These are phyloP conservation scores for Eudyptes chrysolophus DNA, from an alignment of 2,113 vertebrate species.

Conservation along the genomic window DNA sequence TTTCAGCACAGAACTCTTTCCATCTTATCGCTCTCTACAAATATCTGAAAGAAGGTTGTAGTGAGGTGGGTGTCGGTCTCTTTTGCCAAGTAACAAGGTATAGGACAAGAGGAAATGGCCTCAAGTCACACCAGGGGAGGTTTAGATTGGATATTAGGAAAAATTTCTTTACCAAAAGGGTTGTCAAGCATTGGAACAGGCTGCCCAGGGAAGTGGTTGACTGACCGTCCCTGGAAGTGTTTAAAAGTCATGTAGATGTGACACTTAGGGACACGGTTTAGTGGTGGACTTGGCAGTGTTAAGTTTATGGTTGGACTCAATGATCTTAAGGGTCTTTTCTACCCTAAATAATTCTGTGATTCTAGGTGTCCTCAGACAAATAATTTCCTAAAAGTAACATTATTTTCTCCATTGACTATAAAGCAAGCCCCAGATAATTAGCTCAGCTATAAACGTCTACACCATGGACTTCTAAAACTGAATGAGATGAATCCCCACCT, in stretches of 20 bases:
- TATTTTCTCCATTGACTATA: not conserved
- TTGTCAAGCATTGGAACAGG: not conserved
- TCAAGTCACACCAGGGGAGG: not conserved
- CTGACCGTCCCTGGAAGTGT: not conserved
- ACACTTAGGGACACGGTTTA: not conserved
- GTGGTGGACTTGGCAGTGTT: not conserved
- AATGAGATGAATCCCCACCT: not conserved
- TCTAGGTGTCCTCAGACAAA: not conserved
- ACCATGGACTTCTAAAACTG: not conserved
- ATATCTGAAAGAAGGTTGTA: not conserved
- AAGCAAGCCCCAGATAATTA: not conserved
- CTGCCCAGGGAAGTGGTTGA: not conserved
- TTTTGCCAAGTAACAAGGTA: not conserved
- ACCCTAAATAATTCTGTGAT: not conserved
- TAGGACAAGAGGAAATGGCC: not conserved
- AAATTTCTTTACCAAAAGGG: rapidly evolving
- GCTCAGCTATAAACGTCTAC: not conserved
- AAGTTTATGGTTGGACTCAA: not conserved
- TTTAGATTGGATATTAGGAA: not conserved
- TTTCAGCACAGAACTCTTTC: not conserved
- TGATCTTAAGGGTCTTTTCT: not conserved
- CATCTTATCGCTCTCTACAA: not conserved
- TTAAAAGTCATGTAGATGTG: not conserved
- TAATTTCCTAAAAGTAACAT: not conserved
- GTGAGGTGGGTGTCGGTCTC: rapidly evolving